phyloP scores from a whole-genome alignment of 2,113 vertebrate genomes.

The Peromyscus leucopus region DNA sequence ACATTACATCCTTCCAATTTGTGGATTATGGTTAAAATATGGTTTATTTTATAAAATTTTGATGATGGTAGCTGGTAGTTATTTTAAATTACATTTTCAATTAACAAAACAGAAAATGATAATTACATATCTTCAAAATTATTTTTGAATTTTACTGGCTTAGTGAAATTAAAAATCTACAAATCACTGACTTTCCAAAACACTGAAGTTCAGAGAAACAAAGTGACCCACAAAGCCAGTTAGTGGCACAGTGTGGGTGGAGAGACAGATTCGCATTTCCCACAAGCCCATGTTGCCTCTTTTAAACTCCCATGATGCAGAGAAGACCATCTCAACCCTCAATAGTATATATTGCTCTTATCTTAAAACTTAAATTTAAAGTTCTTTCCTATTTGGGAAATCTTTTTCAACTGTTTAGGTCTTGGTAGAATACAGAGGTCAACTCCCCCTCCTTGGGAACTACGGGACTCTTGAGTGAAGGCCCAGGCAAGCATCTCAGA shows the following conservation, averaged over 20 bases:
- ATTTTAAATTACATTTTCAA: slow-evolving; percentile 6
- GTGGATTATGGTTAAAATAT: slow-evolving; percentile 8
- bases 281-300: not conserved
- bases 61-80: not conserved
- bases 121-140: not conserved
- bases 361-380: not conserved
- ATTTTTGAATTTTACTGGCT: slow-evolving; percentile 2
- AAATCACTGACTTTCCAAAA: slow-evolving; percentile 61
- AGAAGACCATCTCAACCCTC: not conserved
- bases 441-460: not conserved
- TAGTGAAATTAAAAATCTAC: slow-evolving; percentile 34
- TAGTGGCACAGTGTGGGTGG: not conserved
- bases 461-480: not conserved
- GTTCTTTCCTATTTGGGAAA: not conserved
- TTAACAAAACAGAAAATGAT: not conserved
- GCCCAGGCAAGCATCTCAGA: not conserved
- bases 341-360: not conserved
- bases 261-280: not conserved
- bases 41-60: not conserved
- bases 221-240: not conserved
- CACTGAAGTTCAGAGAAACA: not conserved
- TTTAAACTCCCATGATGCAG: not conserved
- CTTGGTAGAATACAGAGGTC: not conserved
- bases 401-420: not conserved
- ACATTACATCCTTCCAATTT: not conserved